Base-by-base conservation (phyloP, 2,888 invertebrate species). In the Pherbina coryleti region DNA sequence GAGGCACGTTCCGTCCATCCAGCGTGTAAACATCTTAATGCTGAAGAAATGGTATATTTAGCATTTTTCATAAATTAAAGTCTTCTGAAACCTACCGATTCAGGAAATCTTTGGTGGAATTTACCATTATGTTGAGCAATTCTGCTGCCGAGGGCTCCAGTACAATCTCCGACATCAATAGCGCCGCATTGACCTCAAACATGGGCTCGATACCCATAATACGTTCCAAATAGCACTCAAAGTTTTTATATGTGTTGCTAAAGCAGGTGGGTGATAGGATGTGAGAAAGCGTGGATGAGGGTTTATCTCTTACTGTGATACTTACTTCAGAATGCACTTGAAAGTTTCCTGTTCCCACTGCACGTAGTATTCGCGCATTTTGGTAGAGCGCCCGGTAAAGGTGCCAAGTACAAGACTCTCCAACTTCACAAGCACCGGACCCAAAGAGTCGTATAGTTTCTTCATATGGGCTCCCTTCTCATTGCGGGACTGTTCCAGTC, bases 341-440 rank as follows among this genome's bases (percentile, higher is more conserved):
- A 94, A 96, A 25, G 96, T 93, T 88, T 94, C 94, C 84, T 92
- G 92, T 87, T 97, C 97, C 95, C 97, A 97, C 87, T 92, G 92
- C 0, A 92, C 90, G 85, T 97, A 98, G 87, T 96, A 96, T 0
- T 93, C 90, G 5, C 91, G 90, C 94, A 98, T 95, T 80, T 93
- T 92, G 0, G 91, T 88, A 0, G 94, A 94, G 73, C 90, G 91
- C 2, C 97, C 97, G 0, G 95, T 94, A 82, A 94, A 94, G 1
- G 95, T 94, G 79, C 94, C 94, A 25, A 96, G 91, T 1, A 97
- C 95, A 51, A 97, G 90, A 80, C 95, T 95, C 89, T 98, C 97
- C 80, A 97, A 89, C 89, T 97, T 97, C 83, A 94, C 93, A 17
- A 98, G 91, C 76, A 96, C 93, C 0, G 97, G 96, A 0, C 95